phyloP scores from a whole-genome alignment of 2,888 invertebrate genomes.

The Tryphoninae sp. region DNA sequence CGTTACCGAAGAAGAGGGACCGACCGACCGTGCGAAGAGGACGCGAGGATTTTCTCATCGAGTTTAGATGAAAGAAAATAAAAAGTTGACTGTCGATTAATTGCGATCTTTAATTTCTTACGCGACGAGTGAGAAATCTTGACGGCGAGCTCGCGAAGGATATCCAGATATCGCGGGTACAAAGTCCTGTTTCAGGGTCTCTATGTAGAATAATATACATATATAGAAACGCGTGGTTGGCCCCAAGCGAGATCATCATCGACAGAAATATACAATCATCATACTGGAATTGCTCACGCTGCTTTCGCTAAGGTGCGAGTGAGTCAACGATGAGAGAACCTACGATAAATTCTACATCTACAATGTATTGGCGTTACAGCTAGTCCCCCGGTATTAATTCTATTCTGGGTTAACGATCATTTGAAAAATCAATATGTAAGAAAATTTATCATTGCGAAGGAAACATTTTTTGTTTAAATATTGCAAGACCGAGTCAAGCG shows the following conservation, averaged over 20 bases:
- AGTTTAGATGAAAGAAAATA: neutral
- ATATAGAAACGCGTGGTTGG: conserved; percentile 15
- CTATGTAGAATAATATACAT: neutral
- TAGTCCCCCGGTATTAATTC: neutral
- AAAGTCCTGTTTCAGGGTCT: conserved; percentile 51
- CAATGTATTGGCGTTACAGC: neutral
- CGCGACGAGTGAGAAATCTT: neutral
- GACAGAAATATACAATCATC: conserved; percentile 45
- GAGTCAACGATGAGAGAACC: neutral
- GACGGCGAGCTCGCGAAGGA: conserved; percentile 23
- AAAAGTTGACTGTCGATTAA: neutral
- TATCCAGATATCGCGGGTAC: conserved; percentile 46
- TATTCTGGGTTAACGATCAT: neutral
- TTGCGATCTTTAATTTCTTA: neutral
- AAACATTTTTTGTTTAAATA: neutral
- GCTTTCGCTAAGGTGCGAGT: conserved; percentile 9
- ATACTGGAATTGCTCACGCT: conserved; percentile 10
- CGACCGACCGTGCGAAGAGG: neutral
- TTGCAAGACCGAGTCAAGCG: too few relatives aligned
- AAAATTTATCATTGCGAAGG: neutral
- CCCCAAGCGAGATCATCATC: conserved; percentile 51
- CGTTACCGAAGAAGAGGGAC: neutral
- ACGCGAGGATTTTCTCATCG: neutral
- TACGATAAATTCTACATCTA: neutral
- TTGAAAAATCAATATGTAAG: neutral